Evolutionary conservation across 2,888 invertebrate genomes (phyloP), one percentile per base, ranked within the genome.

Genomic region (Volucella bombylans): DNA sequence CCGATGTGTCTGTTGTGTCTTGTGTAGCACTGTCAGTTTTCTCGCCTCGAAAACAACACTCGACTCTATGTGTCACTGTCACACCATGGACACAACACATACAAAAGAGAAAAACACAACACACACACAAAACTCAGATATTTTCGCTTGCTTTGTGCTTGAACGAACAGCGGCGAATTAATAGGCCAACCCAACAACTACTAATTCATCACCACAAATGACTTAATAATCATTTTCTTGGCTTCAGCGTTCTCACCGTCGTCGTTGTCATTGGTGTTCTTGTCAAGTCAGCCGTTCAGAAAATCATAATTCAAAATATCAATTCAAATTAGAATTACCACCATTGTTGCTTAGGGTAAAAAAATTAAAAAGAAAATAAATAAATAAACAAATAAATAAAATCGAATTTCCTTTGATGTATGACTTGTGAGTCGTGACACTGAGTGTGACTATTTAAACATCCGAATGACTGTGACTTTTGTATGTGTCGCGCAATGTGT

Each of bases 161-260:
- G n/a, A 68, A n/a, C 15, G 31, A 61, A 15, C 43, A 50, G 18
- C 43, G 71, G 78, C 57, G 45, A 69, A 62, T 72, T 69, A 54
- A 67, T 71, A 67, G 74, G 41, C 57, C 45, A 50, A 55, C 50
- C 49, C 49, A 14, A 31, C 74, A 55, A 61, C 69, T 50, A 72
- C 73, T 52, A 82, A 82, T 82, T 73, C 72, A 82, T 82, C 82
- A 82, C 68, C 82, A 73, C 82, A 57, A 73, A 79, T 67, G 57
- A 78, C 73, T 82, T 73, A 82, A 82, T 82, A 78, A 78, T 55
- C 72, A 59, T 65, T 57, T 57, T 43, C 55, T 57, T n/a, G 1
- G 49, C 39, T 15, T 10, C 39, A 39, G 23, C 18, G 39, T 62
- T 39, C 39, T 8, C 4, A 0, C 57, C 55, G 11, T 65, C 61